Percentiles rank a stretch among this genome's conserved stretches.
Evolutionary conservation across 2,797 vertebrate species (phyloP).

Genomic region (Ctenopoma multispine): DNA sequence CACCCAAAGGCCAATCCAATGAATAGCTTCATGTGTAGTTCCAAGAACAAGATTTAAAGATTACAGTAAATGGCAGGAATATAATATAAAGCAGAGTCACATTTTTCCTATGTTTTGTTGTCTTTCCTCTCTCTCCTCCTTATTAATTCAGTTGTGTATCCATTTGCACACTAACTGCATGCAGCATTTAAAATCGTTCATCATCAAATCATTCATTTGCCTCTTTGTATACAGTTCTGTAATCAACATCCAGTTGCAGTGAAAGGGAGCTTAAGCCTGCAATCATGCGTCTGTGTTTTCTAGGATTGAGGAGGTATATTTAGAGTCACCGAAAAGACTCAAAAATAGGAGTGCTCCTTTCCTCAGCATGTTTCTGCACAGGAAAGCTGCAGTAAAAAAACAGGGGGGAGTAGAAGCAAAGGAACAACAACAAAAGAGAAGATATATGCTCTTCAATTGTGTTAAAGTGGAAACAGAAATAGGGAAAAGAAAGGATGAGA

Average conservation of each 20-base stretch:
- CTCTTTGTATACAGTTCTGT: conserved; percentile 10
- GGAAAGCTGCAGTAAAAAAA: background rate
- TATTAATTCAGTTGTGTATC: conserved; percentile 25
- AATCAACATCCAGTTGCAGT: conserved; percentile 19
- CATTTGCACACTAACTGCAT: conserved; percentile 13
- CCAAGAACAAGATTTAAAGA: conserved; percentile 38
- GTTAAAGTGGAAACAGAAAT: conserved; percentile 1
- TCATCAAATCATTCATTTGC: conserved; percentile 24
- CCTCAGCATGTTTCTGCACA: conserved; percentile 11
- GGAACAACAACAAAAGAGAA: conserved; percentile 4
- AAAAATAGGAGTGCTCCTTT: conserved; percentile 47
- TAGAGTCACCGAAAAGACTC: conserved; percentile 23
- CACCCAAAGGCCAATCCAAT: conserved; percentile 49
- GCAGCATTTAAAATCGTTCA: conserved; percentile 12
- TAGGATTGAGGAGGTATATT: conserved; percentile 40
- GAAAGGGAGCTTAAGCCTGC: background rate
- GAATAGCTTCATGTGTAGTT: conserved; percentile 41
- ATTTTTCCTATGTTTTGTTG: conserved; percentile 1
- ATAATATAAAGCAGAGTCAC: conserved; percentile 28
- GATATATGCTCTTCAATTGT: background rate
- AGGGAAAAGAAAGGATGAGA: conserved; percentile 23
- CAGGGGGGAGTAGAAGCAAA: background rate
- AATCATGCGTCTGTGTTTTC: conserved; percentile 27
- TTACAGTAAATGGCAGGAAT: conserved; percentile 44
- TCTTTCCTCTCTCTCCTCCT: background rate